A percentile compares a stretch with the other conserved stretches of the same genome.
Evolutionary conservation across 2,113 vertebrate species (phyloP).

Genomic region (Tautogolabrus adspersus): DNA sequence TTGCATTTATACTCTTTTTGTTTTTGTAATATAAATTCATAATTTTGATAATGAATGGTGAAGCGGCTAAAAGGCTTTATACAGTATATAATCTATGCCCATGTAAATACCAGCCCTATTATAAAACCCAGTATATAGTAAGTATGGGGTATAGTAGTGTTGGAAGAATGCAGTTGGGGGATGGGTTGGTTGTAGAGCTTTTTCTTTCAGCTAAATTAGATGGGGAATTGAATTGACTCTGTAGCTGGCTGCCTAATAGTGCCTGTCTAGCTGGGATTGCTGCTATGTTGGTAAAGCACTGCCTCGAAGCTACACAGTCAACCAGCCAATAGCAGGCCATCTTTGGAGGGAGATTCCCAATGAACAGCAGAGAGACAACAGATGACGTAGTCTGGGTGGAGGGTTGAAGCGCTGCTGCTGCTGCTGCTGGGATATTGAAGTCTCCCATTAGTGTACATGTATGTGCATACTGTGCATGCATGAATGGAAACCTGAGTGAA

Average conservation of each 20-base stretch:
- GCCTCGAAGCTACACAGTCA: constrained; percentile 49
- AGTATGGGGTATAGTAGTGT: neutral
- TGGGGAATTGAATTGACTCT: constrained; percentile 52
- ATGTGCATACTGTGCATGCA: constrained; percentile 10
- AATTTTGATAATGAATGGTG: neutral
- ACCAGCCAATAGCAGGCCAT: constrained; percentile 57
- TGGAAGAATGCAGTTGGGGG: constrained; percentile 33
- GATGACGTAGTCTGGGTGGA: constrained; percentile 47
- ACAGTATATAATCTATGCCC: neutral
- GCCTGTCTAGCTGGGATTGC: constrained; percentile 41
- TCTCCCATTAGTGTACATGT: constrained; percentile 2
- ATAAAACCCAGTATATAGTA: neutral
- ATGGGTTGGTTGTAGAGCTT: constrained; percentile 40
- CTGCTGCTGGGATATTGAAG: constrained; percentile 27
- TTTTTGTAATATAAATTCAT: too few species aligned
- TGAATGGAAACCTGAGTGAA: neutral
- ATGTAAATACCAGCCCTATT: constrained; percentile 11
- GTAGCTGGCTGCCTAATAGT: constrained; percentile 41
- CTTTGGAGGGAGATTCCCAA: constrained; percentile 61
- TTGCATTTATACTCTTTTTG: too few species aligned
- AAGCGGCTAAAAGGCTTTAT: neutral
- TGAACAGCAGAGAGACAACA: constrained; percentile 55
- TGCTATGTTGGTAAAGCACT: constrained; percentile 52
- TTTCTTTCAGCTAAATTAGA: constrained; percentile 54
- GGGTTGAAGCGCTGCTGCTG: neutral